These are phyloP conservation scores for Limenitis camilla DNA, from an alignment of 2,888 invertebrate species.

Conservation along the genomic window DNA sequence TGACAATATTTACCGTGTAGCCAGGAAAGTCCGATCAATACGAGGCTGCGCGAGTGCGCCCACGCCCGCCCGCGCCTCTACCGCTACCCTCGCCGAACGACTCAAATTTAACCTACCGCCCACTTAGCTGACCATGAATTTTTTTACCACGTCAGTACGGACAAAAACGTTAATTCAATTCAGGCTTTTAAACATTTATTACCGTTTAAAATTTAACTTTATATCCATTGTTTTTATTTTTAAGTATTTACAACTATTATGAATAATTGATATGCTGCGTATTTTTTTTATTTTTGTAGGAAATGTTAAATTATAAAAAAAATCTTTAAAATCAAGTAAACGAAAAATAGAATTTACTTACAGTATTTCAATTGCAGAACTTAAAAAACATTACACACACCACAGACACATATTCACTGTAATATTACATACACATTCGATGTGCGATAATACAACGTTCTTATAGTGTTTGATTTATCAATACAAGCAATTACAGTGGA, in stretches of 20 bases:
- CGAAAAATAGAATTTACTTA: not conserved
- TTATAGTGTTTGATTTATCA: not conserved
- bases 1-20: conserved; percentile 56
- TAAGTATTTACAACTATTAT: too few species aligned
- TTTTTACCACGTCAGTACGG: conserved; percentile 21
- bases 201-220: too few species aligned
- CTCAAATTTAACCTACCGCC: conserved; percentile 51
- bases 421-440: not conserved
- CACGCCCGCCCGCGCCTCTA: conserved; percentile 38
- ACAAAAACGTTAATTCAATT: conserved; percentile 3
- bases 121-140: conserved; percentile 46
- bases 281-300: too few species aligned
- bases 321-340: too few species aligned
- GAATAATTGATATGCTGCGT: too few species aligned
- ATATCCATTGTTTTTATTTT: too few species aligned
- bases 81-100: conserved; percentile 32
- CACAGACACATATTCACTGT: not conserved
- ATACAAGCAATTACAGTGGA: conserved; percentile 3
- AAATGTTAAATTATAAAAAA: too few species aligned
- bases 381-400: conserved; percentile 4
- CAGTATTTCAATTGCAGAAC: conserved; percentile 4
- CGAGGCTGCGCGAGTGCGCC: conserved; percentile 52
- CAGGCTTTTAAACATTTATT: too few species aligned
- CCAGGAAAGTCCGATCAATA: conserved; percentile 66
- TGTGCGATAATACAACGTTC: not conserved